Conservation (phyloP, 2,113 vertebrate species). For the Lathamus discolor region DNA sequence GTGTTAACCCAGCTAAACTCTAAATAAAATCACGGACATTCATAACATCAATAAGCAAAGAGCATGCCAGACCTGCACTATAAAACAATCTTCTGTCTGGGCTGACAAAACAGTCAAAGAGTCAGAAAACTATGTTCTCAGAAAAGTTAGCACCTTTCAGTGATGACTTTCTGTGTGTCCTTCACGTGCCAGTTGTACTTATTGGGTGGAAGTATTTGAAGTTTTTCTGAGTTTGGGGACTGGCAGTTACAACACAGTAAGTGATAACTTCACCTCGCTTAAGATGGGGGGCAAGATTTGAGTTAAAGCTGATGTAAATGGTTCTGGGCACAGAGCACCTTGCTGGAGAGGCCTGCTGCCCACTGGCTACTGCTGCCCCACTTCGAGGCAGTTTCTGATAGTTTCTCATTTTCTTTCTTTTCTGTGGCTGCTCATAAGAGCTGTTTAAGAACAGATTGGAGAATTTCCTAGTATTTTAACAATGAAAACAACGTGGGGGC, state of each 20-base stretch:
- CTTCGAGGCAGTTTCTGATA: neutral
- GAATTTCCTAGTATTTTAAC: neutral
- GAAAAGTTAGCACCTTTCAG: slow-evolving; percentile 28
- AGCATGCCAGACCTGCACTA: neutral
- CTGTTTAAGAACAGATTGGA: neutral
- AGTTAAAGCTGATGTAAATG: neutral
- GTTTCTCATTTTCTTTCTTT: neutral
- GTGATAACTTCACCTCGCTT: neutral
- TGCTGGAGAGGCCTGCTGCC: neutral
- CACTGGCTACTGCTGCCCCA: rapidly evolving
- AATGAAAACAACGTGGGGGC: neutral
- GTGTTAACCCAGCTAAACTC: slow-evolving; percentile 16
- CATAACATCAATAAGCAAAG: slow-evolving; percentile 19
- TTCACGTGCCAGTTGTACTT: neutral
- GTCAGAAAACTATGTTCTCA: slow-evolving; percentile 12
- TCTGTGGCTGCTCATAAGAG: rapidly evolving
- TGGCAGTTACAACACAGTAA: neutral
- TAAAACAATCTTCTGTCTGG: neutral
- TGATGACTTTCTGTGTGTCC: slow-evolving; percentile 25
- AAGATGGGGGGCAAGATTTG: neutral
- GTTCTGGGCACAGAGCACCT: neutral
- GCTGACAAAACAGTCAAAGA: neutral
- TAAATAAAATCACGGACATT: slow-evolving; percentile 29
- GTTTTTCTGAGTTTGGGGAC: neutral
- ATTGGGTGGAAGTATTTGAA: neutral